phyloP scores from a whole-genome alignment of 2,797 vertebrate species.

The Trachops cirrhosus region DNA sequence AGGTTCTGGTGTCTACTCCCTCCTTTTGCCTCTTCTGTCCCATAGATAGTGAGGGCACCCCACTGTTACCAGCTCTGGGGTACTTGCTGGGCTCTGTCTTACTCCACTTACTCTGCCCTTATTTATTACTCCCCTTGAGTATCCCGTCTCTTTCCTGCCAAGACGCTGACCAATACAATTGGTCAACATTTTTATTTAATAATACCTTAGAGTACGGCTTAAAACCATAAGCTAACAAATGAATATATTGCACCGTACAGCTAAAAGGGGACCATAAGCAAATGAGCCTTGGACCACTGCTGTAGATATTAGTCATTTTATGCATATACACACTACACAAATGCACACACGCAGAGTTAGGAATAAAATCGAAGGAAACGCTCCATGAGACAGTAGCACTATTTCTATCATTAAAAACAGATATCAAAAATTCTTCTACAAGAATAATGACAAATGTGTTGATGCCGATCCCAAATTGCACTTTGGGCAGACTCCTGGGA shows the following conservation, averaged over 20 bases:
- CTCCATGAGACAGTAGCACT: neutral
- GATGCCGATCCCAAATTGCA: neutral
- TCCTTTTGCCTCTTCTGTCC: neutral
- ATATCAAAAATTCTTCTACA: neutral
- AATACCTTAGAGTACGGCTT: conserved; percentile 29
- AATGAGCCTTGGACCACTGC: neutral
- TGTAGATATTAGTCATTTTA: neutral
- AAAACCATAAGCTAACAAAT: conserved; percentile 24
- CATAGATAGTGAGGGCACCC: neutral
- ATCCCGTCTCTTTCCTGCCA: neutral
- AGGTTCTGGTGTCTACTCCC: neutral
- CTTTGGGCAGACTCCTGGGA: conserved; percentile 35
- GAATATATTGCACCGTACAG: neutral
- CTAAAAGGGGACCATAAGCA: neutral
- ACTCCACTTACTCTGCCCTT: neutral
- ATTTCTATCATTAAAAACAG: conserved; percentile 13
- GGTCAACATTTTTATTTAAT: conserved; percentile 12
- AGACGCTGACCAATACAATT: neutral
- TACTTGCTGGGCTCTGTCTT: neutral
- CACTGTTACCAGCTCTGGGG: neutral
- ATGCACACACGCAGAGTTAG: neutral
- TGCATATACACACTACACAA: neutral
- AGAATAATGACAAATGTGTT: conserved; percentile 42
- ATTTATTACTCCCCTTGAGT: neutral
- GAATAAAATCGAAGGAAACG: neutral